These are phyloP conservation scores for Macrophya alboannulata DNA, from an alignment of 2,888 invertebrate genomes.

Conservation along the genomic window DNA sequence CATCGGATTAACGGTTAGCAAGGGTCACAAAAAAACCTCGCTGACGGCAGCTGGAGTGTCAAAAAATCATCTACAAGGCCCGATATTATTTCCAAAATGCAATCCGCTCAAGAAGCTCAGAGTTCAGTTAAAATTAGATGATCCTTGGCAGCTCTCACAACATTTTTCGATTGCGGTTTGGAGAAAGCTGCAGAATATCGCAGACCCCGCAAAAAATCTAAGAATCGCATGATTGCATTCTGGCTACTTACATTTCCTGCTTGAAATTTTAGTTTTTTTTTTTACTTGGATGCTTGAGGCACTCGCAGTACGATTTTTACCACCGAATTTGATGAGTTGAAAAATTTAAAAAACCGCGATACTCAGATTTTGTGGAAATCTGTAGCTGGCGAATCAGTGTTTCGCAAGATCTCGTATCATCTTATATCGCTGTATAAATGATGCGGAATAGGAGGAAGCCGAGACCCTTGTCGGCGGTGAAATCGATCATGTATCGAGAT, in stretches of 20 bases:
- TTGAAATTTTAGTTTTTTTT: not conserved
- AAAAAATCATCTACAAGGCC: not conserved
- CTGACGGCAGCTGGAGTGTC: not conserved
- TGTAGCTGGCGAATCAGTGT: not conserved
- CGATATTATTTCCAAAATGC: too few species aligned
- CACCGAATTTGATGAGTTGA: not conserved
- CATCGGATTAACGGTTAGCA: not conserved
- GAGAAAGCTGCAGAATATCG: too few species aligned
- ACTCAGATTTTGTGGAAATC: not conserved
- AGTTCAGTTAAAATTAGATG: too few species aligned
- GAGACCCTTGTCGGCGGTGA: not conserved
- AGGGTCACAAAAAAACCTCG: not conserved
- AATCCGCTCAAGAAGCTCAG: too few species aligned
- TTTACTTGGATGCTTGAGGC: not conserved
- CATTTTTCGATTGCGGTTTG: too few species aligned
- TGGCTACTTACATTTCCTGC: too few species aligned
- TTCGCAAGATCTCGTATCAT: not conserved
- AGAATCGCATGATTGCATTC: too few species aligned
- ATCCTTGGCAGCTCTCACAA: too few species aligned
- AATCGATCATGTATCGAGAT: constrained; percentile 14
- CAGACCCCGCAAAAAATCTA: too few species aligned
- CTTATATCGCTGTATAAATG: not conserved
- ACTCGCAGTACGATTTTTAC: not conserved
- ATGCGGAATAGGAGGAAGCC: not conserved
- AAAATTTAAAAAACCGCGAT: not conserved